phyloP scores from a whole-genome alignment of 2,113 vertebrate genomes.

The Alethe diademata region DNA sequence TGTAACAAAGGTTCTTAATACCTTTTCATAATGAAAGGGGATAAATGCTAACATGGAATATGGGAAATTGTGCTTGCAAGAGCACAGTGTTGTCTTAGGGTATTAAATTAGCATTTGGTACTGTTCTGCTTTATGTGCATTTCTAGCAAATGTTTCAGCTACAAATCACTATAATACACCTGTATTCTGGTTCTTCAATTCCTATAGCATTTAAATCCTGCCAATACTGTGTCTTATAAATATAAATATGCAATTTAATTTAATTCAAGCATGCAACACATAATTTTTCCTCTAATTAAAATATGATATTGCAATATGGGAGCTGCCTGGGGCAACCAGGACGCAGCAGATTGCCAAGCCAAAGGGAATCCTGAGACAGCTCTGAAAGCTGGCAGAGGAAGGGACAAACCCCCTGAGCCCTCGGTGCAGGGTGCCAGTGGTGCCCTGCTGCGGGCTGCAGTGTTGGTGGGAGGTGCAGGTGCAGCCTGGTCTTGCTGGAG shows the following conservation, averaged over 20 bases:
- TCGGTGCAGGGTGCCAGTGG: rapidly evolving
- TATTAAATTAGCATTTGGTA: slow-evolving; percentile 56
- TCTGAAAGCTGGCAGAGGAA: not conserved
- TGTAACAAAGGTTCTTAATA: slow-evolving; percentile 37
- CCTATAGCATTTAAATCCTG: slow-evolving; percentile 31
- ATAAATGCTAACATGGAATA: slow-evolving; percentile 32
- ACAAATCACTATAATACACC: slow-evolving; percentile 53
- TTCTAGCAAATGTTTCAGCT: slow-evolving; percentile 35
- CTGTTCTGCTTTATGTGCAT: slow-evolving; percentile 18
- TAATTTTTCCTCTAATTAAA: slow-evolving; percentile 50
- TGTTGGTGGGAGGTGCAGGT: rapidly evolving
- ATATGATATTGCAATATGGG: not conserved
- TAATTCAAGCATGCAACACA: slow-evolving; percentile 43
- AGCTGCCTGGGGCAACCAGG: slow-evolving; percentile 33
- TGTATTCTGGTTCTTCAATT: slow-evolving; percentile 35
- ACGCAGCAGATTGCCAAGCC: not conserved
- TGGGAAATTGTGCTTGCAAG: not conserved
- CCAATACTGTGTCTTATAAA: slow-evolving; percentile 39
- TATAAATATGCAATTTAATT: slow-evolving; percentile 58
- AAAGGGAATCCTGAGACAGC: not conserved
- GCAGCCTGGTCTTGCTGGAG: not conserved
- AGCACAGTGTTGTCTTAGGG: slow-evolving; percentile 6
- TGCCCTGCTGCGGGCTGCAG: not conserved
- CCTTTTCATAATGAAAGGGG: slow-evolving; percentile 29
- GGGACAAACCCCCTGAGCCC: too few species aligned